Evolutionary conservation across 2,113 vertebrate species (phyloP).

Genomic region (Lepisosteus oculatus): DNA sequence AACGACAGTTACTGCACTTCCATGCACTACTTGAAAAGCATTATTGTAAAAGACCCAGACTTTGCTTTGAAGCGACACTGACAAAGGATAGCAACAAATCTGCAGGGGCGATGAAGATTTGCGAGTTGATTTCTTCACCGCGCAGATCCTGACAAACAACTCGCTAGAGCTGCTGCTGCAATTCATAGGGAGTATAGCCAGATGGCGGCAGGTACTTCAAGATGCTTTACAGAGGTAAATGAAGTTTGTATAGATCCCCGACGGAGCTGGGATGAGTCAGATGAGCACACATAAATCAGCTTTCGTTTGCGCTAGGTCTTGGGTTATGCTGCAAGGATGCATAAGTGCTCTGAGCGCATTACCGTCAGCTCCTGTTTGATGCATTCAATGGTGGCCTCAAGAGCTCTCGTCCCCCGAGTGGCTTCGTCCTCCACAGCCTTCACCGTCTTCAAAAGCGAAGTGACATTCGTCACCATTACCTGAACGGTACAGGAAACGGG

Average conservation of each 20-base stretch:
- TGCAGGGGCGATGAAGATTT: slow-evolving; percentile 20
- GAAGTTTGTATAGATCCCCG: not conserved
- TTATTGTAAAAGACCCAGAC: no score
- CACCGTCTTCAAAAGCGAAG: slow-evolving; percentile 95
- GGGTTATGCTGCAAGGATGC: no score
- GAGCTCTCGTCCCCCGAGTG: slow-evolving; percentile 91
- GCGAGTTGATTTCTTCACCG: not conserved
- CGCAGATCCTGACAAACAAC: not conserved
- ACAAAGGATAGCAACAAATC: slow-evolving; percentile 40
- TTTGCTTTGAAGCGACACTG: slow-evolving; percentile 18
- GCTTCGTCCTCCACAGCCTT: slow-evolving; percentile 98
- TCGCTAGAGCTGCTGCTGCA: not conserved
- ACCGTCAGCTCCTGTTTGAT: slow-evolving; percentile 98
- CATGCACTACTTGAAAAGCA: no score
- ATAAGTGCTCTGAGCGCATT: slow-evolving; percentile 13
- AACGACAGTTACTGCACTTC: no score
- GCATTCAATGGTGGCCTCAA: slow-evolving; percentile 94
- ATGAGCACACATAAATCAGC: not conserved
- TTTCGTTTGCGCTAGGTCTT: no score
- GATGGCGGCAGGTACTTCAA: not conserved
- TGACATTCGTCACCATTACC: slow-evolving; percentile 99
- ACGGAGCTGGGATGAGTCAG: not conserved
- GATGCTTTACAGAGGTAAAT: not conserved
- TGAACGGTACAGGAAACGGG: slow-evolving; percentile 36
- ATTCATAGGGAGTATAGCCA: not conserved